Conservation (phyloP, 2,113 vertebrate genomes). For the Mormyrus iriodes region DNA sequence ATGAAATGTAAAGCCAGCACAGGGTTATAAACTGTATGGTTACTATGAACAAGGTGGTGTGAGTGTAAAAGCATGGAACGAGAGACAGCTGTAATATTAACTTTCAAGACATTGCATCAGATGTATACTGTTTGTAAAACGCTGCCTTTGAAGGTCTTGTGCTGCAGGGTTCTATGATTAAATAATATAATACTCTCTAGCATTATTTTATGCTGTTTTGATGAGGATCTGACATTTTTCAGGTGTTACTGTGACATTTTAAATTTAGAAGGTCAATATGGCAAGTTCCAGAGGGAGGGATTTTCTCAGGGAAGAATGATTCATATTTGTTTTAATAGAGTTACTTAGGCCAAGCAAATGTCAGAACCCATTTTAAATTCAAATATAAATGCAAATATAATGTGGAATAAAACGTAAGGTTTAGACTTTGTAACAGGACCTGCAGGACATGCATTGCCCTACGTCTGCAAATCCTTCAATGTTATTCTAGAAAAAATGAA, state of each 20-base stretch:
- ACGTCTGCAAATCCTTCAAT: background rate
- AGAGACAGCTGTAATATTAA: background rate
- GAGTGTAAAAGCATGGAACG: background rate
- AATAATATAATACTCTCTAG: background rate
- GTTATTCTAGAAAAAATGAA: background rate
- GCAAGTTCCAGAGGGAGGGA: background rate
- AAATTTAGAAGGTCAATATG: background rate
- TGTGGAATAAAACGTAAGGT: background rate
- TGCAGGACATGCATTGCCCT: background rate
- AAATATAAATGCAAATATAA: conserved; percentile 1
- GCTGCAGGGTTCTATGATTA: background rate
- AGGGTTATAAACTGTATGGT: background rate
- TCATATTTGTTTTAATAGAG: background rate
- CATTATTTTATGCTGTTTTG: background rate
- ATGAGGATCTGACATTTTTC: background rate
- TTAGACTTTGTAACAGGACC: background rate
- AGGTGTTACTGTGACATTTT: conserved; percentile 6
- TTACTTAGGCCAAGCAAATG: background rate
- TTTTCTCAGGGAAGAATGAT: background rate
- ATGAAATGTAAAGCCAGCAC: background rate
- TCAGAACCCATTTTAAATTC: background rate
- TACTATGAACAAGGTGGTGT: background rate
- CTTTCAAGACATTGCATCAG: background rate
- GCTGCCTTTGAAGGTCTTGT: background rate
- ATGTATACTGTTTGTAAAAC: background rate